phyloP scores from a whole-genome alignment of 2,797 vertebrate species.

The Channa striata region DNA sequence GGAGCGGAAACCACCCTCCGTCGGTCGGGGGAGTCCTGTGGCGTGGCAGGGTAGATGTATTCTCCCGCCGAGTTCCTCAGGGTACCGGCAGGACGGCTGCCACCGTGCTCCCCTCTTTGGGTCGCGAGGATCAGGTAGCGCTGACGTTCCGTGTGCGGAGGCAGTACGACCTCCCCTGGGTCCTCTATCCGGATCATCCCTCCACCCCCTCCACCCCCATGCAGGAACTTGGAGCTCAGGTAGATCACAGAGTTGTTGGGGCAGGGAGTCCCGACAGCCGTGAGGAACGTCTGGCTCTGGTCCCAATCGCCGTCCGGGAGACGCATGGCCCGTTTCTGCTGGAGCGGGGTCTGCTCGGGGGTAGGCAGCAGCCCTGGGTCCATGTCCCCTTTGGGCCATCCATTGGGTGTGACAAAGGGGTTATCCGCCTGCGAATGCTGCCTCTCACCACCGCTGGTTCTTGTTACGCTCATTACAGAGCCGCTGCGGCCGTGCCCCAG shows the following conservation, averaged over 20 bases:
- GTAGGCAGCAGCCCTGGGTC: slow-evolving; percentile 93
- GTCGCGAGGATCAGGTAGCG: slow-evolving; percentile 85
- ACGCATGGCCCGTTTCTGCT: slow-evolving; percentile 90
- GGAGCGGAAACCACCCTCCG: slow-evolving; percentile 93
- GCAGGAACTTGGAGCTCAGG: slow-evolving; percentile 86
- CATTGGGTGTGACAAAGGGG: slow-evolving; percentile 90
- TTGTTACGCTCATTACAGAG: slow-evolving; percentile 93
- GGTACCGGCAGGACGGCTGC: slow-evolving; percentile 70
- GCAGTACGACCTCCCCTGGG: slow-evolving; percentile 74
- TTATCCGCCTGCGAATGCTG: slow-evolving; percentile 85
- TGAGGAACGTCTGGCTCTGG: slow-evolving; percentile 90
- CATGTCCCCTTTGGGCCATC: slow-evolving; percentile 92
- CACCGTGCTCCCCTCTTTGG: slow-evolving; percentile 81
- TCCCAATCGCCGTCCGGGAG: slow-evolving; percentile 89
- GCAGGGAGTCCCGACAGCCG: slow-evolving; percentile 82
- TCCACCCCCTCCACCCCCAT: slow-evolving; percentile 76
- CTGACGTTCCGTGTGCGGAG: slow-evolving; percentile 85
- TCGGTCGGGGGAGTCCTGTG: slow-evolving; percentile 91
- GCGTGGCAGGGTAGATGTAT: slow-evolving; percentile 88
- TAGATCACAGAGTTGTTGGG: slow-evolving; percentile 87
- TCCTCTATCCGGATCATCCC: slow-evolving; percentile 83
- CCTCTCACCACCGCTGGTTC: slow-evolving; percentile 85
- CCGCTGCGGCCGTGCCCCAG: slow-evolving; percentile 90
- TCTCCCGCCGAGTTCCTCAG: slow-evolving; percentile 88
- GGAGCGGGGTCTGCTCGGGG: slow-evolving; percentile 95